These are phyloP conservation scores for Cephus spinipes DNA, from an alignment of 2,888 invertebrate species.

Conservation along the genomic window DNA sequence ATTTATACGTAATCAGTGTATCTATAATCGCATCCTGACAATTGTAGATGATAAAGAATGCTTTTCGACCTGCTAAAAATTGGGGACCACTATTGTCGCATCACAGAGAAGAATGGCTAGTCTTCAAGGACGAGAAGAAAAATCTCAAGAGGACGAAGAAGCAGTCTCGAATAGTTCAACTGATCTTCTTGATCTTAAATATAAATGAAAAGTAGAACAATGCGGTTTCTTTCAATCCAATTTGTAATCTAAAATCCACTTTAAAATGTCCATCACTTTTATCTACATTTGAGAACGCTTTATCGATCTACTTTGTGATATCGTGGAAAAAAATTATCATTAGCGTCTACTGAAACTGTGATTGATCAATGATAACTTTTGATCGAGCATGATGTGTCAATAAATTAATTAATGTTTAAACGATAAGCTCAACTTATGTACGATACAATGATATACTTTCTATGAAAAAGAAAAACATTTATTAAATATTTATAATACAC, in stretches of 20 bases:
- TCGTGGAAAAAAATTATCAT: neutral
- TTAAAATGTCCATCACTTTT: neutral
- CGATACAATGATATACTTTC: neutral
- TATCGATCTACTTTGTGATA: no score
- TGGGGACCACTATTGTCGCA: slow-evolving; percentile 30
- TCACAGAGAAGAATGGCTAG: slow-evolving; percentile 26
- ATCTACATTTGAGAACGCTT: no score
- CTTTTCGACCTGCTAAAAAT: slow-evolving; percentile 28
- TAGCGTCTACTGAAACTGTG: neutral
- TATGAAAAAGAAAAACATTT: neutral
- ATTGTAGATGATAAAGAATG: slow-evolving; percentile 22
- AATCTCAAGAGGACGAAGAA: slow-evolving; percentile 38
- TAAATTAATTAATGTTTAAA: neutral
- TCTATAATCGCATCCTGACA: neutral
- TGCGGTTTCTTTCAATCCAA: neutral
- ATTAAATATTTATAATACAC: slow-evolving; percentile 5
- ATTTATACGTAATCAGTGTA: neutral
- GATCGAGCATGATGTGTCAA: neutral
- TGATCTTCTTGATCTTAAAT: slow-evolving; percentile 32
- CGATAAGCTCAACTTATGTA: neutral
- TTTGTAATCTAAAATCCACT: neutral
- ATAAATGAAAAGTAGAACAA: neutral
- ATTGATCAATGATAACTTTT: neutral
- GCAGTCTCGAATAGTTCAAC: slow-evolving; percentile 34
- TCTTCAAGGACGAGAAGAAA: slow-evolving; percentile 33